Percentiles rank a stretch among this genome's conserved stretches.
These are phyloP conservation scores for Halcyon senegalensis DNA, from an alignment of 2,113 vertebrate species.

Conservation along the genomic window DNA sequence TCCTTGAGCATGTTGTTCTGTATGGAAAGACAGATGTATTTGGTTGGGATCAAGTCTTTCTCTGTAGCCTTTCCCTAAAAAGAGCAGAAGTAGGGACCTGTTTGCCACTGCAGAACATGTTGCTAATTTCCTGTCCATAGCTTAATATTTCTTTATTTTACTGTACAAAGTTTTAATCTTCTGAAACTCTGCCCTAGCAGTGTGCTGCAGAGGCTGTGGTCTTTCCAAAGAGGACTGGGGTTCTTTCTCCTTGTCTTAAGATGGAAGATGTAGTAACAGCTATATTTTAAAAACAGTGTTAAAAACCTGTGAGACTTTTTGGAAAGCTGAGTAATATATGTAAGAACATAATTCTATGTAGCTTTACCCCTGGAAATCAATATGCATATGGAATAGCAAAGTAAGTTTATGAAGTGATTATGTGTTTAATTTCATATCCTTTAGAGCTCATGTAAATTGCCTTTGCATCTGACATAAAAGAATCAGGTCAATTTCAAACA, in stretches of 20 bases:
- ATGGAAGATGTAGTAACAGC: background rate
- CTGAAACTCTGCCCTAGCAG: background rate
- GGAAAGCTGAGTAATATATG: background rate
- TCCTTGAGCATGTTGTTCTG: background rate
- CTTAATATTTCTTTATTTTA: background rate
- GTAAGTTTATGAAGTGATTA: background rate
- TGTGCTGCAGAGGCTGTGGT: background rate
- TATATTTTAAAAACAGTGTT: background rate
- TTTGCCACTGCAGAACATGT: background rate
- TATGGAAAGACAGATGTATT: background rate
- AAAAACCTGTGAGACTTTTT: background rate
- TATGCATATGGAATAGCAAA: background rate
- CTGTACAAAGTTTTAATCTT: accelerated
- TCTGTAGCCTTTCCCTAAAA: background rate
- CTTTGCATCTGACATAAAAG: background rate
- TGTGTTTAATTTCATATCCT: background rate
- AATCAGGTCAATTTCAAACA: background rate
- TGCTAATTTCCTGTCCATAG: background rate
- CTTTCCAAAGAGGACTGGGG: background rate
- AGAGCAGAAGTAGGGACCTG: background rate
- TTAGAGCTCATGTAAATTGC: background rate
- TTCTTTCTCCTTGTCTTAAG: accelerated
- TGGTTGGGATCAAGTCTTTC: background rate
- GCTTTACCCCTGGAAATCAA: background rate
- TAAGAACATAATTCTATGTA: background rate